Conservation (phyloP, 2,113 vertebrate genomes). For the Oncorhynchus tshawytscha region DNA sequence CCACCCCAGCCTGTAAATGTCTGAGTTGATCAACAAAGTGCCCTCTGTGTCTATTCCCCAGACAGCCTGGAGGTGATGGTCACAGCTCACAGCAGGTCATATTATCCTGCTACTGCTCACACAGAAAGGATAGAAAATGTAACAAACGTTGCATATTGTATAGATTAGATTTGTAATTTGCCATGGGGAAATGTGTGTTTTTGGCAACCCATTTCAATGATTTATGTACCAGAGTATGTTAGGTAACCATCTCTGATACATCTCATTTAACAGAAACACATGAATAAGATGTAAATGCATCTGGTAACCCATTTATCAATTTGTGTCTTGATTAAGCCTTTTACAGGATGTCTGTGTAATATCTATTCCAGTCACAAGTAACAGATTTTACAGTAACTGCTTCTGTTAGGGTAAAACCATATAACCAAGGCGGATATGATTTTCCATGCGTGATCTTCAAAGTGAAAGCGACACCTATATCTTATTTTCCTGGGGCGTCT, state of each 20-base stretch:
- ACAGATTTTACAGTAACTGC: slow-evolving; percentile 4
- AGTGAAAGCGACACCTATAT: slow-evolving; percentile 47
- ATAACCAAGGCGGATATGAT: slow-evolving; percentile 24
- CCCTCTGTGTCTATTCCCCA: slow-evolving; percentile 23
- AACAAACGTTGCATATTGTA: neutral
- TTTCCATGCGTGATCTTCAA: slow-evolving; percentile 37
- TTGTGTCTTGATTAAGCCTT: neutral
- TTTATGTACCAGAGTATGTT: neutral
- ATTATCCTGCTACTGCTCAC: neutral
- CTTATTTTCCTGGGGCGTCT: slow-evolving; percentile 25
- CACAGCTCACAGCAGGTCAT: slow-evolving; percentile 1
- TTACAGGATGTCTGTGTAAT: slow-evolving; percentile 25
- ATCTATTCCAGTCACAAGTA: slow-evolving; percentile 19
- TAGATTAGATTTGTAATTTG: neutral
- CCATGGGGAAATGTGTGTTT: neutral
- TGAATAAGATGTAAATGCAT: neutral
- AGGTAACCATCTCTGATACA: neutral
- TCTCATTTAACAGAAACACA: neutral
- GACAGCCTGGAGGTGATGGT: slow-evolving; percentile 20
- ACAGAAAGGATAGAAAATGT: neutral
- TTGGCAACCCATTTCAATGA: neutral
- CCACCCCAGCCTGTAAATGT: slow-evolving; percentile 21
- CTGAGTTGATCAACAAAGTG: slow-evolving; percentile 36
- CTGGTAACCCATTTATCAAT: neutral
- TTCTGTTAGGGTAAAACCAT: slow-evolving; percentile 25